Evolutionary conservation across 1,140 invertebrate genomes (phyloP), one percentile per base, ranked within the genome.

Genomic region (Ooceraea biroi): DNA sequence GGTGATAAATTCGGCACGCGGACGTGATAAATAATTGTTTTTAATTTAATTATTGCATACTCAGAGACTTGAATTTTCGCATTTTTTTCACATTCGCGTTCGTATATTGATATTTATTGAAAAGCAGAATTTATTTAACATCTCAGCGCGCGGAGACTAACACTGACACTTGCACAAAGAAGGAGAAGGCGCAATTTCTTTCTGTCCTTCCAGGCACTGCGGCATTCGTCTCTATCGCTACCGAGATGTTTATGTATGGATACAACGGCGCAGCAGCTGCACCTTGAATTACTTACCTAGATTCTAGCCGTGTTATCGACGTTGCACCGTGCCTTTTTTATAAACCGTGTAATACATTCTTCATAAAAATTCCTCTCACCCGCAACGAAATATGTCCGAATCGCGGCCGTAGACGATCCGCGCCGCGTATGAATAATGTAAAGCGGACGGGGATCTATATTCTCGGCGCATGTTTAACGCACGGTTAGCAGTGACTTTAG

Each of bases 221-320:
- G 36, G 11, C 74, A 68, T 68, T 41, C 76, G 65, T 71, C 65
- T 69, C 76, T 55, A 57, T 69, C 76, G n/a, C n/a, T n/a, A 48
- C 36, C 76, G 41, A 48, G 76, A 80, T 80, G 50, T 80, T 80
- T 80, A 80, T 71, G 76, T 69, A 80, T 80, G 65, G 76, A 22
- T 57, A 46, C 50, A 69, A 71, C 41, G 30, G 50, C 71, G 50
- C 65, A 22, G 76, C 76, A 80, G 76, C 76, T 80, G 76, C 66
- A 71, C 65, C 65, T 80, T 80, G 76, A 80, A 80, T 80, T 80
- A 80, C 76, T 80, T 80, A 80, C 65, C 76, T 80, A 58, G 65
- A 80, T 80, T 80, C 76, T 57, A 30, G 76, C 69, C 65, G 17
- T 69, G 65, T 80, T 80, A 80, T 69, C 22, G 76, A 71, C 36